Evolutionary conservation across 1,140 invertebrate species (phyloP), one percentile per base, ranked within the genome.

Genomic region (Neodiprion fabricii): DNA sequence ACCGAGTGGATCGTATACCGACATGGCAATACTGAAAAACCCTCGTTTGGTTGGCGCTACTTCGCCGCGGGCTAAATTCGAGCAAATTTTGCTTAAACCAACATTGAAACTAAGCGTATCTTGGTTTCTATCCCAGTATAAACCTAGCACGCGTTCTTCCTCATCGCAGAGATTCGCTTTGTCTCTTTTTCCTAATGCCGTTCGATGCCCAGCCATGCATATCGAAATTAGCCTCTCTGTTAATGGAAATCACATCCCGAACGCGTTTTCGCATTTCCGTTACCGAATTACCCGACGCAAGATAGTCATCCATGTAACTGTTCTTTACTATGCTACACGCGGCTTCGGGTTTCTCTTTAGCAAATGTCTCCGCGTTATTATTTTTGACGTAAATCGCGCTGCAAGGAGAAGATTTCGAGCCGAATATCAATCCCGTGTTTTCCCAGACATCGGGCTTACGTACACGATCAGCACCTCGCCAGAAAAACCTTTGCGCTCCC

Each of bases 1-100:
- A n/a, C 83, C 85, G 1, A 86, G 73, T 8, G 85, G 84, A 71
- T 87, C 85, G 72, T 79, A 88, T 1, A 86, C 71, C 10, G 75
- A 77, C 79, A 80, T 79, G 0, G 81, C 50, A 0, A 74, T 47
- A 0, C 73, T 9, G 10, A 83, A 70, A 12, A 81, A 65, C 53
- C 77, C 10, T 14, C 80, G 48, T 68, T 82, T 80, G 4, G 80
- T 80, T 12, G 77, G 75, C 1, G 21, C 7, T 7, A 40, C 14
- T 4, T 0, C 70, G 10, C 71, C 76, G 1, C 47, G 48, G 0
- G 73, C 1, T 21, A 76, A 47, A 1, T 71, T 67, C 2, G 0
- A 5, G 1, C 10, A 47, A 10, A 76, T 21, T 53, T 47, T 72
- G 8, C 23, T 49, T 1, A 74, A 11, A 12, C 70, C 66, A 0